These are phyloP conservation scores for Mormyrops boulengeri DNA, from an alignment of 2,797 vertebrate species.

Conservation along the genomic window DNA sequence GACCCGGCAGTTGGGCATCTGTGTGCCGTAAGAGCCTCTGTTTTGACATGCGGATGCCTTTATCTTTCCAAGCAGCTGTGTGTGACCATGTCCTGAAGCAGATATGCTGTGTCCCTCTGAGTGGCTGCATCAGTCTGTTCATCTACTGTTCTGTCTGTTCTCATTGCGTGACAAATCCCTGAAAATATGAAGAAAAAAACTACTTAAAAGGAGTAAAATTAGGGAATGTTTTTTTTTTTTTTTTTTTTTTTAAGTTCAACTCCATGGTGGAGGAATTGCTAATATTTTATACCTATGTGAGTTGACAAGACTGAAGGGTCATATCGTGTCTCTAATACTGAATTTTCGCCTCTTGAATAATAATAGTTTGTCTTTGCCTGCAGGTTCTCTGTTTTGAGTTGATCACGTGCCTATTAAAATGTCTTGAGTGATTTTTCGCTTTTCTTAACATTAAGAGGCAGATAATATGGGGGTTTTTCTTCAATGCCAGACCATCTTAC, in stretches of 20 bases:
- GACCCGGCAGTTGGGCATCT: background rate
- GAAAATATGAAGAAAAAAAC: background rate
- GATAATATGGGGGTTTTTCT: background rate
- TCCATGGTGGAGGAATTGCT: background rate
- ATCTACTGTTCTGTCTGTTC: background rate
- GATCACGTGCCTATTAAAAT: background rate
- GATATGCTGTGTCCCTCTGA: background rate
- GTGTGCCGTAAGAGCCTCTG: background rate
- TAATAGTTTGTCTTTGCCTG: background rate
- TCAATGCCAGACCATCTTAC: background rate
- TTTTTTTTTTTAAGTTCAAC: background rate
- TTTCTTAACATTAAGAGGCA: background rate
- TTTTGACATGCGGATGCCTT: background rate
- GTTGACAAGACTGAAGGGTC: background rate
- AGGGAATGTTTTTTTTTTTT: background rate
- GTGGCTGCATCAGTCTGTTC: background rate
- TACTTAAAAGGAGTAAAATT: background rate
- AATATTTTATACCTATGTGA: background rate
- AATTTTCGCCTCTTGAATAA: background rate
- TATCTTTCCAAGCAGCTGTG: background rate
- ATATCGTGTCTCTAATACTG: background rate
- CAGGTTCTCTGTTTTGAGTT: background rate
- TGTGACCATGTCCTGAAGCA: background rate
- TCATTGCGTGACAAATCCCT: background rate
- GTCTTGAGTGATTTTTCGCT: background rate